A percentile compares a stretch with the other conserved stretches of the same genome.
These are phyloP conservation scores for Xiphorhynchus elegans DNA, from an alignment of 2,113 vertebrate species.

Conservation along the genomic window DNA sequence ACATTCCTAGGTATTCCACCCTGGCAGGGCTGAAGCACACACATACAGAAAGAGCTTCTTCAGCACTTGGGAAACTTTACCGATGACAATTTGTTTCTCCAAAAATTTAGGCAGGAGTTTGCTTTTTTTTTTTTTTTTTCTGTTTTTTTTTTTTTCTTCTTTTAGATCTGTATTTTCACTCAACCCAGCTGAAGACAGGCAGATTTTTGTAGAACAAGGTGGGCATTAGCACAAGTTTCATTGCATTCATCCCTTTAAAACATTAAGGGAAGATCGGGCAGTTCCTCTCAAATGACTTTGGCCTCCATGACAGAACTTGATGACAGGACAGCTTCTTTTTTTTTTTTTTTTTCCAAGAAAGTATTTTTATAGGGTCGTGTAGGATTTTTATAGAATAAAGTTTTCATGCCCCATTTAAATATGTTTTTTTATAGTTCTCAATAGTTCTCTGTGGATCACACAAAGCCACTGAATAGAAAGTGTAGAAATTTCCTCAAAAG, in stretches of 20 bases:
- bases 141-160: neutral
- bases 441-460: neutral
- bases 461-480: neutral
- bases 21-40: neutral
- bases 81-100: neutral
- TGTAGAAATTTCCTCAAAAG: neutral
- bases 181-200: neutral
- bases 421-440: neutral
- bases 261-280: neutral
- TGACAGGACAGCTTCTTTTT: neutral
- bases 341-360: rapidly evolving
- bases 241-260: neutral
- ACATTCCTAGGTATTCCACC: neutral
- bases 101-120: neutral
- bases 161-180: neutral
- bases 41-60: neutral
- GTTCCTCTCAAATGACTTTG: neutral
- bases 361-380: neutral
- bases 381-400: neutral
- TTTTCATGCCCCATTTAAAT: neutral
- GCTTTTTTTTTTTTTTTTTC: neutral
- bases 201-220: neutral
- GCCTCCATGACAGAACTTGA: neutral
- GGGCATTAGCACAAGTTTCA: neutral
- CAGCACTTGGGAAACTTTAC: neutral